phyloP scores from a whole-genome alignment of 2,888 invertebrate species.

The Leuctra nigra region DNA sequence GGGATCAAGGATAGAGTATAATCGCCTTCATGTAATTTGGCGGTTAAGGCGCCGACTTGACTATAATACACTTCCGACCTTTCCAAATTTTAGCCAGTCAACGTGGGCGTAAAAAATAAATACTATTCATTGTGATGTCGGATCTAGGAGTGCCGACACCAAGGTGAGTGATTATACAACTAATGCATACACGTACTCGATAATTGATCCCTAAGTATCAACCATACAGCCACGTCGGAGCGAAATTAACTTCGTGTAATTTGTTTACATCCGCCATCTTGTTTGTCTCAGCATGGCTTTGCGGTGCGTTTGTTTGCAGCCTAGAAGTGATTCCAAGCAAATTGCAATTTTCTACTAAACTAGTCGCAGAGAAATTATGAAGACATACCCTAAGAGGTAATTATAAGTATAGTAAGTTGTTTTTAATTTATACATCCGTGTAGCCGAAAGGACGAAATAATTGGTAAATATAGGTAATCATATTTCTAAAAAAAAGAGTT shows the following conservation, averaged over 20 bases:
- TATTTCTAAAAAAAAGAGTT: no score
- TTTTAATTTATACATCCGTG: no score
- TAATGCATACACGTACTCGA: neutral
- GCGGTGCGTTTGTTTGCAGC: no score
- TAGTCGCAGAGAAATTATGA: no score
- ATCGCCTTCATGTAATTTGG: slow-evolving; percentile 10
- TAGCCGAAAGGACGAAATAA: no score
- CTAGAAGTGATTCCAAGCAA: no score
- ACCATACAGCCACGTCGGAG: neutral
- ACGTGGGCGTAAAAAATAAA: slow-evolving; percentile 8
- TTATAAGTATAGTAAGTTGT: no score
- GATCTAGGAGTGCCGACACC: neutral
- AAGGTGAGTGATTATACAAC: neutral
- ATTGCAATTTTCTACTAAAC: no score
- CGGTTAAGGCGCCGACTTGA: neutral
- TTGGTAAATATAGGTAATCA: no score
- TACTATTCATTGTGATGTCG: slow-evolving; percentile 7
- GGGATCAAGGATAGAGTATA: slow-evolving; percentile 10
- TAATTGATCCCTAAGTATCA: neutral
- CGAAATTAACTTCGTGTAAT: neutral
- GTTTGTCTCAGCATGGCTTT: no score
- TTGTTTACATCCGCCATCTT: no score
- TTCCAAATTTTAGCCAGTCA: neutral
- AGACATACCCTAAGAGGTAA: no score
- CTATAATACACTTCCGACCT: slow-evolving; percentile 9